Percentiles rank a stretch among this genome's conserved stretches.
Conservation (phyloP, 92 coral and sea anemone genomes). For the Umimayanthus chanpuru region DNA sequence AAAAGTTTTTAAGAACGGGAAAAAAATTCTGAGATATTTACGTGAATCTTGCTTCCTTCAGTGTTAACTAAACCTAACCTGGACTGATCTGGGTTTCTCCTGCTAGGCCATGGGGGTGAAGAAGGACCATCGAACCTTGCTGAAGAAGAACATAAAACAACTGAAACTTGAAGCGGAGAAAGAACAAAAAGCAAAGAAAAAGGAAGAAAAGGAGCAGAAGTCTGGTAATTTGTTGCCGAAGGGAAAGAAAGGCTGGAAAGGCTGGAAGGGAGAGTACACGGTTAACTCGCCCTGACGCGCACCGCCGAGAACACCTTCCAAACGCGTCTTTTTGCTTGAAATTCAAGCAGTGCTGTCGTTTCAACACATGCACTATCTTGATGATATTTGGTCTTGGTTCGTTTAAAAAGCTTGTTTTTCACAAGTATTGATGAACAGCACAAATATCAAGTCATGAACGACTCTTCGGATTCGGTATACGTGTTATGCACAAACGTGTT, state of each 20-base stretch:
- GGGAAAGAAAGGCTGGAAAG: conserved; percentile 50
- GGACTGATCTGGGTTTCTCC: background rate
- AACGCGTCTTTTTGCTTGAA: background rate
- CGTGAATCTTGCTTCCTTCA: background rate
- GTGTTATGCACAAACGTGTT: background rate
- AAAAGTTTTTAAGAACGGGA: too few species aligned
- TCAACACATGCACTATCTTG: background rate
- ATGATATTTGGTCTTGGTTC: too few species aligned
- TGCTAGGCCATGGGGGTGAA: conserved; percentile 84
- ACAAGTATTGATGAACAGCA: background rate
- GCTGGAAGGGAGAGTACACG: conserved; percentile 84
- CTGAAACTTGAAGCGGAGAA: conserved; percentile 80
- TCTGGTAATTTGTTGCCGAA: conserved; percentile 50
- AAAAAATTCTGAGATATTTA: too few species aligned
- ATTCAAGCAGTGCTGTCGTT: background rate
- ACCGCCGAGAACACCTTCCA: background rate
- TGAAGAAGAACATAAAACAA: conserved; percentile 89
- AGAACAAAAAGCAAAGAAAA: conserved; percentile 83
- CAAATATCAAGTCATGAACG: background rate
- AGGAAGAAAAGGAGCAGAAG: conserved; percentile 76
- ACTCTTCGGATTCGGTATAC: background rate
- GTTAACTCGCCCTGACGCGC: conserved; percentile 25
- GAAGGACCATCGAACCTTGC: conserved; percentile 70
- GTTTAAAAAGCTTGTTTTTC: background rate
- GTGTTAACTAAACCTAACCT: background rate